Conservation (phyloP, 2,888 invertebrate genomes). For the Synergus umbraculus region DNA sequence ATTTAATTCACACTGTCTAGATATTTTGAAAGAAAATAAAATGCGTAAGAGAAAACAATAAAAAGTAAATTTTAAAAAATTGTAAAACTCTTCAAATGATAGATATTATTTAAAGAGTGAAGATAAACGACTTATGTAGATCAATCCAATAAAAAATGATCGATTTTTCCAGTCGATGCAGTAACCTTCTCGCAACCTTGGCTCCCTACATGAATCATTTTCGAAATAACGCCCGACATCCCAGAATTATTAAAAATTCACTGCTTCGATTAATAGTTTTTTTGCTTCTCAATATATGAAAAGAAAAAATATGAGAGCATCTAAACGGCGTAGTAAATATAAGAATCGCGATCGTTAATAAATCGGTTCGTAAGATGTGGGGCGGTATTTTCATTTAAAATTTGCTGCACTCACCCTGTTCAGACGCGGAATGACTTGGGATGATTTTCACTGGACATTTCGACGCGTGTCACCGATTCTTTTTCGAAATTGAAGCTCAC, state of each 20-base stretch:
- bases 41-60: not conserved
- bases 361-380: not conserved
- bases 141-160: conserved; percentile 22
- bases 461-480: not conserved
- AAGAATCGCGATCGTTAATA: not conserved
- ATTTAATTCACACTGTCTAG: not conserved
- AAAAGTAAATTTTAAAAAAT: not conserved
- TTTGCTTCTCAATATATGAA: not conserved
- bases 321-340: not conserved
- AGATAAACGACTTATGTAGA: conserved; percentile 18
- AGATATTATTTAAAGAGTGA: not conserved
- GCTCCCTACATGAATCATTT: not conserved
- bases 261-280: not conserved
- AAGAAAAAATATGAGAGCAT: not conserved
- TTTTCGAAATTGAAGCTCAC: not conserved
- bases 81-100: not conserved
- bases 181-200: conserved; percentile 30
- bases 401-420: not conserved
- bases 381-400: not conserved
- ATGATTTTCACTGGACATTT: not conserved
- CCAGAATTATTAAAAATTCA: not conserved
- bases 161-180: conserved; percentile 15
- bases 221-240: not conserved
- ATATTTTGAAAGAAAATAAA: not conserved
- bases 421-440: not conserved